A percentile compares a stretch with the other conserved stretches of the same genome.
These are phyloP conservation scores for Thyatira batis DNA, from an alignment of 2,888 invertebrate genomes.

Conservation along the genomic window DNA sequence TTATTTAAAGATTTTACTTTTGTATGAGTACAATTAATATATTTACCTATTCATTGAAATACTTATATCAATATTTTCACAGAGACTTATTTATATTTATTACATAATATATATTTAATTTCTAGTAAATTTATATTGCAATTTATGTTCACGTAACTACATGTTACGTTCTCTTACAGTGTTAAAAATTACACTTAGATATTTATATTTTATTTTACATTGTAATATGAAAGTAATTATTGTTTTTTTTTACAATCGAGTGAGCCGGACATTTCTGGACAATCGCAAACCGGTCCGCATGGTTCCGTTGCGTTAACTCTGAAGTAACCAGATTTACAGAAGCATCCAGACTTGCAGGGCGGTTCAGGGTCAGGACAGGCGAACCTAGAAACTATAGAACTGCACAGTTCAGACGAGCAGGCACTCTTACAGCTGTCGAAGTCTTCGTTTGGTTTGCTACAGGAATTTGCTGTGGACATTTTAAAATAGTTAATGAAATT, in stretches of 20 bases:
- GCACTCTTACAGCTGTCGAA: constrained; percentile 25
- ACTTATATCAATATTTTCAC: too few species aligned
- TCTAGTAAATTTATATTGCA: too few species aligned
- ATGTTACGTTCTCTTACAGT: too few species aligned
- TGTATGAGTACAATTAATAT: too few species aligned
- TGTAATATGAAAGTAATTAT: neutral
- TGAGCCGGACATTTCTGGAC: constrained; percentile 12
- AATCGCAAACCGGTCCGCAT: constrained; percentile 22
- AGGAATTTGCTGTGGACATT: neutral
- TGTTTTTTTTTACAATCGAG: constrained; percentile 14
- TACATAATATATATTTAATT: too few species aligned
- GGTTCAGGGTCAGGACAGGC: constrained; percentile 16
- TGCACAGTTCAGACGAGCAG: constrained; percentile 40
- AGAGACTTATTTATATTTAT: too few species aligned
- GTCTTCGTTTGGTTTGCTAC: constrained; percentile 28
- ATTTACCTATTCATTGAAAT: too few species aligned
- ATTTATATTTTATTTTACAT: too few species aligned
- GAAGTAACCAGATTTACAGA: constrained; percentile 29
- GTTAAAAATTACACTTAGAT: too few species aligned
- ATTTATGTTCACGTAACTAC: too few species aligned
- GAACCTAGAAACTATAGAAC: constrained; percentile 21
- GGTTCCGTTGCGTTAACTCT: constrained; percentile 13
- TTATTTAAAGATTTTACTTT: too few species aligned
- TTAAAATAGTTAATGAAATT: neutral
- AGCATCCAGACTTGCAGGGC: constrained; percentile 24